These are phyloP conservation scores for Corythoichthys intestinalis DNA, from an alignment of 2,113 vertebrate species.

Conservation along the genomic window DNA sequence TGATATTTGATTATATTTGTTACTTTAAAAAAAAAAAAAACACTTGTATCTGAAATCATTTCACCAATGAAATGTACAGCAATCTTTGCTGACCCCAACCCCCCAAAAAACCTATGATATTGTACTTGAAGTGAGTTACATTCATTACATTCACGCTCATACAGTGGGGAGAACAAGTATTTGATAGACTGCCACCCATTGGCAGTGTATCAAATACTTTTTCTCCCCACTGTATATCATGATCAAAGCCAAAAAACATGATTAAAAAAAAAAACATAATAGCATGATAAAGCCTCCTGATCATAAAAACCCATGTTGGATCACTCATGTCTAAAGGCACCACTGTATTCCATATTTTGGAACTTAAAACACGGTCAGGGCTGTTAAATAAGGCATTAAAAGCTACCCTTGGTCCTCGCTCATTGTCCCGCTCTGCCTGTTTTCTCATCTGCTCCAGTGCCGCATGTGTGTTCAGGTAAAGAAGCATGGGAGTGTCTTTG, in stretches of 20 bases:
- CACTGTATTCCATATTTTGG: background rate
- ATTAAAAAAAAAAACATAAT: background rate
- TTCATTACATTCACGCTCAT: too few relatives aligned
- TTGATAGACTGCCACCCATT: too few relatives aligned
- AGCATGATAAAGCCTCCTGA: background rate
- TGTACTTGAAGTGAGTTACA: too few relatives aligned
- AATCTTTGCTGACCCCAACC: background rate
- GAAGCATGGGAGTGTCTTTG: slow-evolving; percentile 95
- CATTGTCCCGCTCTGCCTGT: slow-evolving; percentile 91
- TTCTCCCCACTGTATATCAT: too few relatives aligned
- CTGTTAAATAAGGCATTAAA: background rate
- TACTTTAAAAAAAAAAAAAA: background rate
- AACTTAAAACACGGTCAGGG: background rate
- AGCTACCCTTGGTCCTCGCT: slow-evolving; percentile 83
- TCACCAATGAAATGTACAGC: background rate
- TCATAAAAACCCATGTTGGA: background rate
- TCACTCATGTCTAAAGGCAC: background rate
- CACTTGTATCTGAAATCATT: background rate
- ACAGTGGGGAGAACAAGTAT: too few relatives aligned
- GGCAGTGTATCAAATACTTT: too few relatives aligned
- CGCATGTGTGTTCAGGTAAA: slow-evolving; percentile 94
- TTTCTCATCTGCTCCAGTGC: slow-evolving; percentile 96
- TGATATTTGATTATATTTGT: background rate
- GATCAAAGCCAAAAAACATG: background rate
- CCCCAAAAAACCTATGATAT: background rate